Conservation (phyloP, 64 coral and sea anemone genomes). For the Stichodactyla helianthus region DNA sequence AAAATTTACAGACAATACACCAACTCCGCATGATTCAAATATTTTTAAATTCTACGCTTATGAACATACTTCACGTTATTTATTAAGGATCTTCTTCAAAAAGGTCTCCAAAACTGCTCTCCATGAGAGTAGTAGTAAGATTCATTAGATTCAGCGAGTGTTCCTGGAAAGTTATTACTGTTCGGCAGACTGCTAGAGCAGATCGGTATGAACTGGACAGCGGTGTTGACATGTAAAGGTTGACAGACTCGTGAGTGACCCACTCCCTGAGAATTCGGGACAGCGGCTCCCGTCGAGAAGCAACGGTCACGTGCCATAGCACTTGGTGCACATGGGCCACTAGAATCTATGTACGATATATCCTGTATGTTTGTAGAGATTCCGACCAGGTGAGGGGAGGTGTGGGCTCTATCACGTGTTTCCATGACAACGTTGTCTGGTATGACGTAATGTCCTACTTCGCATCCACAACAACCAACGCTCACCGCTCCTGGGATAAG, state of each 20-base stretch:
- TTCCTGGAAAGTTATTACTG: neutral
- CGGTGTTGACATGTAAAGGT: neutral
- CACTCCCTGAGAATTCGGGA: neutral
- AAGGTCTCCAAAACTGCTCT: conserved; percentile 14
- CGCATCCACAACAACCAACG: neutral
- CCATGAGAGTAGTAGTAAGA: neutral
- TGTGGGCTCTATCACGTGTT: neutral
- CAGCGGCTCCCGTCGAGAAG: neutral
- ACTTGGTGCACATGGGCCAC: neutral
- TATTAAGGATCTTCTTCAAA: neutral
- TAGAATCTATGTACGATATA: neutral
- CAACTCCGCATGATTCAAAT: too few relatives aligned
- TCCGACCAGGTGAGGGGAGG: neutral
- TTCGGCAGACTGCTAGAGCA: neutral
- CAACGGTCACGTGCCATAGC: neutral
- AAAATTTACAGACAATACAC: too few relatives aligned
- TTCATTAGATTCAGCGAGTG: neutral
- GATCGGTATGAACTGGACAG: conserved; percentile 9
- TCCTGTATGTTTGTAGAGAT: neutral
- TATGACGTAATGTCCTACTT: neutral
- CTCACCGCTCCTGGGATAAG: neutral
- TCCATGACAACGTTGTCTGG: neutral
- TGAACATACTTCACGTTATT: neutral
- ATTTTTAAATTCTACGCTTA: too few relatives aligned
- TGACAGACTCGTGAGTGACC: neutral